Base-by-base conservation (phyloP, 2,113 vertebrate species). In the Scartelaos histophorus region DNA sequence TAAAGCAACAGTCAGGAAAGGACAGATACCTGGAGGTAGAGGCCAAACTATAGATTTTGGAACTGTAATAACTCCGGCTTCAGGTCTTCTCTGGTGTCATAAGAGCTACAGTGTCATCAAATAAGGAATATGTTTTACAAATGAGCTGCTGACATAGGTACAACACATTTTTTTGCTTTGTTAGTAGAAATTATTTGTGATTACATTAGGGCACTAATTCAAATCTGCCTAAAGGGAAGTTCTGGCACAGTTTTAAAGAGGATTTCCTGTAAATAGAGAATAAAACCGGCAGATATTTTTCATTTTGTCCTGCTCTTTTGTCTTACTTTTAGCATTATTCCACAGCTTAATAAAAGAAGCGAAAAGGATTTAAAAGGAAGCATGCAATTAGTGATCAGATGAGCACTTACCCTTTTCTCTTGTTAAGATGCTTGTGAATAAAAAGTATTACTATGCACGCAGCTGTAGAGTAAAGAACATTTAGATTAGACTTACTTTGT, bases 1-100 rank as follows among this genome's bases (percentile, higher is more conserved):
- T 13, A 61, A 61, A 15, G 24, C 13, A 67, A 67, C 35, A 71
- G 58, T 74, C 22, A 75, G 66, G 22, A 81, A 77, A 16, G 17
- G 62, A 79, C 53, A 70, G 67, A 79, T 93, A 93, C 91, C 91
- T 91, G 67, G 19, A 46, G 66, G 56, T 65, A 49, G 85, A 34
- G 3, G 81, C 61, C 34, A 77, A 86, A 73, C 77, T 89, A 87
- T 71, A 85, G 73, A 82, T 64, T 89, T 85, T 89, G 84, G 88
- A 88, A 84, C 69, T 72, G 81, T 78, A 85, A 86, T 78, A 92
- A 90, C 72, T 84, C 85, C 69, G 80, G 87, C 90, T 81, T 89
- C 82, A 72, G 71, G 72, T 80, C 88, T 81, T 92, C 93, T 80
- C 83, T 75, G 70, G 91, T 93, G 85, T 92, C 79, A 88, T 93